Evolutionary conservation across 2,113 vertebrate genomes (phyloP), one percentile per base, ranked within the genome.

Genomic region (Zosterops borbonicus): DNA sequence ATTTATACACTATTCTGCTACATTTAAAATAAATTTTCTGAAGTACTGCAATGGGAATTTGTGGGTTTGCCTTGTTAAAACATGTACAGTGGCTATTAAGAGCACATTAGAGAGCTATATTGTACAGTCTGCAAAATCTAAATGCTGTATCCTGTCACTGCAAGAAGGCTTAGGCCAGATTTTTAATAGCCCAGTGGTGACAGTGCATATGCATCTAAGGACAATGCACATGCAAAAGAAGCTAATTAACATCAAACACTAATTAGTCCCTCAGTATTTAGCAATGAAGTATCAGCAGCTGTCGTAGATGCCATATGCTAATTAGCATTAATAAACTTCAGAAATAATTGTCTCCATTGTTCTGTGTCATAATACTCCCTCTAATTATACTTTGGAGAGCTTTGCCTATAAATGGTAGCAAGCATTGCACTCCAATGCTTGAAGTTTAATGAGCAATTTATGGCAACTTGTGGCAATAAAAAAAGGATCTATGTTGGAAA

Each of bases 261-360:
- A 98, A 98, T 98, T 98, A 98, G 96, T 98, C 98, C 98, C 98
- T 97, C 95, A 98, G 97, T 98, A 98, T 98, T 98, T 97, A 98
- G 97, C 98, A 97, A 94, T 97, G 98, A 98, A 98, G 98, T 96
- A 98, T 98, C 98, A 98, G 98, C 98, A 98, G 98, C 98, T 98
- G 98, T 97, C 97, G 97, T 96, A 97, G 97, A 98, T 97, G 97
- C 98, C 97, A 98, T 98, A 98, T 98, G 98, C 97, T 98, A 98
- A 98, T 98, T 98, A 98, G 96, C 97, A 98, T 98, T 98, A 98
- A 98, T 98, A 98, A 98, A 98, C 97, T 98, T 98, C 97, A 98
- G 97, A 98, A 98, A 98, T 98, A 98, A 98, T 98, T 98, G 98
- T 98, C 97, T 98, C 95, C 96, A 98, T 98, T 98, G 98, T 98